Evolutionary conservation across 1,140 invertebrate species (phyloP), one percentile per base, ranked within the genome.

Genomic region (Atopsyche davidsoni): DNA sequence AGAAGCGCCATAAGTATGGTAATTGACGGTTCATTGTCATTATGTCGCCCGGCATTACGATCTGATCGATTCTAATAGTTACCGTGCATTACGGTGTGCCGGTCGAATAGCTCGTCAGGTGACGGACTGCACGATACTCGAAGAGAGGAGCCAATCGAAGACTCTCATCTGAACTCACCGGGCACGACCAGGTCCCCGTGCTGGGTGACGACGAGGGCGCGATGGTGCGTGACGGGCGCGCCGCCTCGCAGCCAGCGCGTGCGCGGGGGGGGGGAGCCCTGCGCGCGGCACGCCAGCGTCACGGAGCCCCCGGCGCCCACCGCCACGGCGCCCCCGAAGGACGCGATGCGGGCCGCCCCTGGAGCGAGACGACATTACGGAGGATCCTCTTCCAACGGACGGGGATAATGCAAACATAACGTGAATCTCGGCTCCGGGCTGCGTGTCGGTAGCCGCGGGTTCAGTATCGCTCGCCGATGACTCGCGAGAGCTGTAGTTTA

Each of bases 281-380:
- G 77, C 47, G 81, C 79, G 16, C 81, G 62, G 63, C 84, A 86
- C 7, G 82, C 79, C 22, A 87, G 62, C 9, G 76, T 72, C 2
- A 86, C 68, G 2, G 74, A 71, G 0, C 74, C 79, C 32, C 83
- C 82, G 28, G 81, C 79, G 4, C 80, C 76, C 40, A 79, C 80
- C 32, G 77, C 70, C 6, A 82, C 68, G 57, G 77, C 60, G 60
- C 83, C 81, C 24, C 88, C 89, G 73, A 82, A 87, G 22, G 79
- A 90, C 7, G 80, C 78, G 35, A 82, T 83, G 65, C 76, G 73
- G 1, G 84, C 85, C 44, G 83, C 78, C 35, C 79, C 85, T 83
- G 58, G 45, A 59, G n/a, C n/a, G n/a, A n/a, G n/a, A n/a, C n/a
- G n/a, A n/a, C n/a, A n/a, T n/a, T n/a, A n/a, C n/a, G n/a, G n/a